phyloP scores from a whole-genome alignment of 2,113 vertebrate genomes.

The Scolopax mira region DNA sequence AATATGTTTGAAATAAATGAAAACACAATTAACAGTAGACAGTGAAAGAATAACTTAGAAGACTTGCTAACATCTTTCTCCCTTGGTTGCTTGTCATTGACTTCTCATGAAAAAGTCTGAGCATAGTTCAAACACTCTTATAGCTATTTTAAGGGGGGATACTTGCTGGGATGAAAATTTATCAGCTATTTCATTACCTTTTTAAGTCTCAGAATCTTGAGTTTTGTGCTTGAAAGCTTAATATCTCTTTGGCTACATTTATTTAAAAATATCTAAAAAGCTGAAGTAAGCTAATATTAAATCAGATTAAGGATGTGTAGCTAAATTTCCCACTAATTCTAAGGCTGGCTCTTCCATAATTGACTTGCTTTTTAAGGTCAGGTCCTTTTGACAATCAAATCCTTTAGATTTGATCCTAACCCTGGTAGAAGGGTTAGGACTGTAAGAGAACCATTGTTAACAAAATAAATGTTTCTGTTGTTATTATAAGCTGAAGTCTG shows the following conservation, averaged over 20 bases:
- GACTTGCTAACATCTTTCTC: not conserved
- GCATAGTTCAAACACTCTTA: not conserved
- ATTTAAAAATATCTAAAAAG: not conserved
- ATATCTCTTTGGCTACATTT: not conserved
- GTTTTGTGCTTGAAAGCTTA: not conserved
- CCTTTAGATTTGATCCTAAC: too few species aligned
- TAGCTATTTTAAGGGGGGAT: not conserved
- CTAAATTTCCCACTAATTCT: not conserved
- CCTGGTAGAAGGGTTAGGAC: not conserved
- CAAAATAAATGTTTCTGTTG: slow-evolving; percentile 29
- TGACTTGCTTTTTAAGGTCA: not conserved
- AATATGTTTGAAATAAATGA: not conserved
- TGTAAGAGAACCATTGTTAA: not conserved
- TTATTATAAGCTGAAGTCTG: slow-evolving; percentile 1
- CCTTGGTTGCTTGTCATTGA: not conserved
- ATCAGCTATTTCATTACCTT: not conserved
- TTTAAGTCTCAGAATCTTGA: not conserved
- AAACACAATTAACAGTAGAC: not conserved
- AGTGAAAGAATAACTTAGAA: not conserved
- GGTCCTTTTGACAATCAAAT: not conserved
- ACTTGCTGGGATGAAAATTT: not conserved
- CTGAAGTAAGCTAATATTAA: not conserved
- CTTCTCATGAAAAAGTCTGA: not conserved
- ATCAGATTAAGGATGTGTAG: not conserved
- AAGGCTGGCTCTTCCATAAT: not conserved